Base-by-base conservation (phyloP, 2,888 invertebrate species). In the Copidosoma aretas region DNA sequence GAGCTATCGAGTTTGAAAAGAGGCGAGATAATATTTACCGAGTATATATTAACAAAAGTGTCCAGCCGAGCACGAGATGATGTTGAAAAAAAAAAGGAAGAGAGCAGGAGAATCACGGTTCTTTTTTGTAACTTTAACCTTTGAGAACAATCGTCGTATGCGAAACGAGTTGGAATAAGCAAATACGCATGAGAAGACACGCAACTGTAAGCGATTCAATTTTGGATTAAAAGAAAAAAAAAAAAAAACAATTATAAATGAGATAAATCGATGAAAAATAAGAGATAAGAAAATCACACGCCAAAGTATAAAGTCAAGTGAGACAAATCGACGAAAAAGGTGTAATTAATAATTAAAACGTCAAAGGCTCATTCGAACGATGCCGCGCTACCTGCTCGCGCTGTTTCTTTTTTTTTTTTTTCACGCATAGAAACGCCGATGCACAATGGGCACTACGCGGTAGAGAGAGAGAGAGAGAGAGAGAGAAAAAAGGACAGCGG, bases 341-440 rank as follows among this genome's bases (percentile, higher is more conserved):
- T 65, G 68, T 71, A 62, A 68, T 59, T 66, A 66, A 71, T 63
- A 71, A 68, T 64, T 68, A 56, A 71, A 67, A 60, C 41, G 67
- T 60, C 67, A 70, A 70, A 64, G 60, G 70, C 72, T 72, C 72
- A 70, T 70, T 67, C 67, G 70, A 70, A 72, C 64, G 62, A 70
- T 62, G 64, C 65, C 62, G n/a, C 70, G 67, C 62, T 67, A 72
- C 67, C 72, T 67, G 70, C 65, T 25, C n/a, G 52, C 32, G 32
- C 32, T 32, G 32, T 32, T 32, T 32, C 8, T 32, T 32, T 32
- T 32, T 32, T 32, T 32, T 32, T 32, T 32, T 8, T 32, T 32
- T n/a, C n/a, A n/a, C n/a, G n/a, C n/a, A n/a, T n/a, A n/a, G n/a
- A n/a, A n/a, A n/a, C n/a, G n/a, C n/a, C n/a, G n/a, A n/a, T n/a